Conservation (phyloP, 2,888 invertebrate species). For the Plagodis dolabraria region DNA sequence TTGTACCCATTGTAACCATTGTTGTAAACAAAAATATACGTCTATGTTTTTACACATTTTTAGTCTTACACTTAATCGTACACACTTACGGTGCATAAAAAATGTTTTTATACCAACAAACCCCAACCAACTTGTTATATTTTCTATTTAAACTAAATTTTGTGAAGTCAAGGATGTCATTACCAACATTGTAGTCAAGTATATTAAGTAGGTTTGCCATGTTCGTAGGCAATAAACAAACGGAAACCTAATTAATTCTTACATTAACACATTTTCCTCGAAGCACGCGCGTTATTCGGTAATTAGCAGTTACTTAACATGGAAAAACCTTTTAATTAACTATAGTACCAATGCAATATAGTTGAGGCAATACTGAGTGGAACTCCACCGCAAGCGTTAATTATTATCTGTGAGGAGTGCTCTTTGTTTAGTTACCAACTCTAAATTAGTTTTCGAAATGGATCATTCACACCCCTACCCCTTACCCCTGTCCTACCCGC, state of each 20-base stretch:
- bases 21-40: too few species aligned
- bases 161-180: too few species aligned
- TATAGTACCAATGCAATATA: slow-evolving; percentile 66
- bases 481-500: slow-evolving; percentile 48
- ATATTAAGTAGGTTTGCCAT: neutral
- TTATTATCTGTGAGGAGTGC: slow-evolving; percentile 84
- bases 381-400: slow-evolving; percentile 84
- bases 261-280: slow-evolving; percentile 21
- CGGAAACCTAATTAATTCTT: slow-evolving; percentile 13
- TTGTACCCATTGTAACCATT: too few species aligned
- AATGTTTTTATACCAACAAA: too few species aligned
- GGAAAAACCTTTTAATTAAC: slow-evolving; percentile 50
- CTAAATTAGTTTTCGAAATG: slow-evolving; percentile 86
- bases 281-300: slow-evolving; percentile 18
- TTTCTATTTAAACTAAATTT: too few species aligned
- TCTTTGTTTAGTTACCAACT: slow-evolving; percentile 86
- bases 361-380: slow-evolving; percentile 78
- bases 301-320: slow-evolving; percentile 27
- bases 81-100: too few species aligned
- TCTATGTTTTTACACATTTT: too few species aligned
- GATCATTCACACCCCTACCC: slow-evolving; percentile 82
- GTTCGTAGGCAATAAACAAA: slow-evolving; percentile 6
- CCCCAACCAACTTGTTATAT: too few species aligned
- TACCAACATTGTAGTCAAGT: too few species aligned
- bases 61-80: too few species aligned